These are phyloP conservation scores for Dasypus novemcinctus DNA, from an alignment of 2,113 vertebrate species.

Conservation along the genomic window DNA sequence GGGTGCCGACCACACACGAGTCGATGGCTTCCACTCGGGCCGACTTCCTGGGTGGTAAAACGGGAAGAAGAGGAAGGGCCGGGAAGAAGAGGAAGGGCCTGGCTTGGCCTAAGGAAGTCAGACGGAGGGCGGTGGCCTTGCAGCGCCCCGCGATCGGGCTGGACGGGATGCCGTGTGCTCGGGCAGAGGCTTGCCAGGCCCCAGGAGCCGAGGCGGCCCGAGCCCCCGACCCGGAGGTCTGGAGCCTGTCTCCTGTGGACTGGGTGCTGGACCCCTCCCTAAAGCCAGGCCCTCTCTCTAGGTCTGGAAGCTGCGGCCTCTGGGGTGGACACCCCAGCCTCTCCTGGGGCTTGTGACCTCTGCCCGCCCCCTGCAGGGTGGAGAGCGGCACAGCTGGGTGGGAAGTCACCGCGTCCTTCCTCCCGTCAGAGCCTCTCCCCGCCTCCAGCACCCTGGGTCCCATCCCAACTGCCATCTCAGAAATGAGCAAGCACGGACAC, in stretches of 20 bases:
- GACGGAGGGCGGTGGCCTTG: not conserved
- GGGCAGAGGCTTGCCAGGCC: not conserved
- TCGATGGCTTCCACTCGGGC: not conserved
- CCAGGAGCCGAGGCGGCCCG: not conserved
- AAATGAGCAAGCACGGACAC: not conserved
- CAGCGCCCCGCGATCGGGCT: not conserved
- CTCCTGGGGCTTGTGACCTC: not conserved
- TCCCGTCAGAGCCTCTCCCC: not conserved
- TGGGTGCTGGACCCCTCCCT: not conserved
- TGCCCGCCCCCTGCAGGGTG: not conserved
- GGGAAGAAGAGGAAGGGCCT: not conserved
- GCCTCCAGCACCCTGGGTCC: not conserved
- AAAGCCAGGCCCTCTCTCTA: not conserved
- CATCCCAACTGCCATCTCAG: too few species aligned
- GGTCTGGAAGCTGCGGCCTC: not conserved
- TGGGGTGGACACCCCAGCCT: not conserved
- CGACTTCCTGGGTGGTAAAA: not conserved
- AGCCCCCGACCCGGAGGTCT: not conserved
- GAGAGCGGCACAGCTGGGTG: not conserved
- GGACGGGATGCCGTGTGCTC: not conserved
- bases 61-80: not conserved
- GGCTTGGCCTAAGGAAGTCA: not conserved
- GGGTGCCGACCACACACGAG: not conserved
- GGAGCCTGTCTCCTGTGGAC: not conserved
- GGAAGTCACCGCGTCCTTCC: too few species aligned